Evolutionary conservation across 2,888 invertebrate species (phyloP).

Genomic region (Agrotis puta): DNA sequence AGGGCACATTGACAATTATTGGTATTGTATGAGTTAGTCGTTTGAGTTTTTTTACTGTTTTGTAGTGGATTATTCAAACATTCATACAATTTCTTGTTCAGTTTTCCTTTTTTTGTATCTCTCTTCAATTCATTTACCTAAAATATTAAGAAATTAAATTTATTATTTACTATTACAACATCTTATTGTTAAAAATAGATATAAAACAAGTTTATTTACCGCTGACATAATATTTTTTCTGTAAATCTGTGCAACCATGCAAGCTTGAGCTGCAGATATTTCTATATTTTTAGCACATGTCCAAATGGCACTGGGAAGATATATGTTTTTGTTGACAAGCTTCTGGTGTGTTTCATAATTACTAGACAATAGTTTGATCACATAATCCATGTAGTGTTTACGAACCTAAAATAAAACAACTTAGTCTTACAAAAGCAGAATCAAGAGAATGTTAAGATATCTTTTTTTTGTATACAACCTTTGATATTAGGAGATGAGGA

Average conservation of each 20-base stretch:
- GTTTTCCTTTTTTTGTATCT: slow-evolving; percentile 81
- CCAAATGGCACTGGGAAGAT: slow-evolving; percentile 87
- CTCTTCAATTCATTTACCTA: slow-evolving; percentile 84
- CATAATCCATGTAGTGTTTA: slow-evolving; percentile 87
- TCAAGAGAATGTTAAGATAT: background rate
- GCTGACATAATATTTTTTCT: slow-evolving; percentile 80
- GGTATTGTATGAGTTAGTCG: slow-evolving; percentile 66
- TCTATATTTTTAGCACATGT: slow-evolving; percentile 87
- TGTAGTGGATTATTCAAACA: slow-evolving; percentile 77
- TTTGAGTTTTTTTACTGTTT: slow-evolving; percentile 83
- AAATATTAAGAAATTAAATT: slow-evolving; percentile 3
- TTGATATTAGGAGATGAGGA: slow-evolving; percentile 86
- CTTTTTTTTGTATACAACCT: slow-evolving; percentile 68
- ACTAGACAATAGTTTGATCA: slow-evolving; percentile 81
- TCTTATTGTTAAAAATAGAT: background rate
- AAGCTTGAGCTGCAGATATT: slow-evolving; percentile 83
- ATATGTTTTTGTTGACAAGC: slow-evolving; percentile 82
- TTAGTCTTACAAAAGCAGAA: slow-evolving; percentile 5
- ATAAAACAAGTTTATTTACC: slow-evolving; percentile 69
- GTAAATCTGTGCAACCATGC: slow-evolving; percentile 87
- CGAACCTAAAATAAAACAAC: slow-evolving; percentile 79
- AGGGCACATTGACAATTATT: slow-evolving; percentile 77
- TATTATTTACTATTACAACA: too few species aligned
- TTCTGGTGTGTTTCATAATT: slow-evolving; percentile 86
- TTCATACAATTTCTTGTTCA: slow-evolving; percentile 80